Evolutionary conservation across 2,888 invertebrate species (phyloP).

Genomic region (Diachrysia chrysitis): DNA sequence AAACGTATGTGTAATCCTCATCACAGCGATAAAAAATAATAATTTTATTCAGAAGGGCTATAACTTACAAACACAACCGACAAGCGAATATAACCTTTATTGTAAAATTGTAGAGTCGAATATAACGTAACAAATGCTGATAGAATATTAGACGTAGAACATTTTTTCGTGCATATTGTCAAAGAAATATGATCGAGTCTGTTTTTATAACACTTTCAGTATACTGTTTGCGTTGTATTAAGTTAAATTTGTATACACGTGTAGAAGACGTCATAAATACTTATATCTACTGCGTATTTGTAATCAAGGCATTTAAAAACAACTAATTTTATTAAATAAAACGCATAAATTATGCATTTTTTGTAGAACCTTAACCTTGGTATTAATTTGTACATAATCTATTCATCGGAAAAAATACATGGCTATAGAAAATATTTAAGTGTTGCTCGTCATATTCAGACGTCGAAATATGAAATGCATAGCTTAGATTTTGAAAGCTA

Average conservation of each 20-base stretch:
- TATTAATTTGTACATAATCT: too few relatives aligned
- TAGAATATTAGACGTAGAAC: conserved; percentile 25
- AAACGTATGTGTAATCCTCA: conserved; percentile 52
- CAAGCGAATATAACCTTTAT: conserved; percentile 21
- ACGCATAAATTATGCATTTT: too few relatives aligned
- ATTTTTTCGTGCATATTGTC: conserved; percentile 41
- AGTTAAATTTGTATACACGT: conserved; percentile 26
- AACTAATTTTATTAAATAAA: not conserved
- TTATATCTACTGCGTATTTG: not conserved
- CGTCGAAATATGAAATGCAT: too few relatives aligned
- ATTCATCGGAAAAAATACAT: too few relatives aligned
- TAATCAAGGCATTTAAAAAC: not conserved
- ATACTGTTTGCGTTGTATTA: conserved; percentile 31
- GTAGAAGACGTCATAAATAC: conserved; percentile 1
- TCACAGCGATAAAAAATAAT: conserved; percentile 46
- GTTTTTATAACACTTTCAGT: conserved; percentile 43
- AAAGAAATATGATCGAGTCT: conserved; percentile 46
- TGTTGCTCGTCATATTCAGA: too few relatives aligned
- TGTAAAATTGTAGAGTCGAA: not conserved
- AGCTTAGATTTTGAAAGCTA: too few relatives aligned
- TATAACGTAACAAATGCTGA: conserved; percentile 13
- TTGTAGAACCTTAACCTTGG: too few relatives aligned
- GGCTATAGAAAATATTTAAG: too few relatives aligned
- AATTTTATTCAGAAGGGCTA: conserved; percentile 42
- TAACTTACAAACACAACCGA: conserved; percentile 17